Percentiles rank a stretch among this genome's conserved stretches.
These are phyloP conservation scores for Corythornis vintsioides DNA, from an alignment of 2,113 vertebrate genomes.

Conservation along the genomic window DNA sequence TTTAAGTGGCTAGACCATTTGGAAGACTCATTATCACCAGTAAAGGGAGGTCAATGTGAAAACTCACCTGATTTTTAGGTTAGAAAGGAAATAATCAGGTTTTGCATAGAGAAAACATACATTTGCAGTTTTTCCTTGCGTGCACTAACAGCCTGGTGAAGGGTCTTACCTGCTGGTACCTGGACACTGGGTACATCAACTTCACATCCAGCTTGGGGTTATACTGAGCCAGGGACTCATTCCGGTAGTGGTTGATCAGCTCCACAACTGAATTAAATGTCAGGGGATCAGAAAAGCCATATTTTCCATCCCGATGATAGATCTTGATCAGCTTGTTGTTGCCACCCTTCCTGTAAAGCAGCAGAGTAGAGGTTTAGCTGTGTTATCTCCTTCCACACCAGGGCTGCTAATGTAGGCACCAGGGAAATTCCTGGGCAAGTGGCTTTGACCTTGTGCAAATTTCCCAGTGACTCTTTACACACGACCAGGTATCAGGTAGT, in stretches of 20 bases:
- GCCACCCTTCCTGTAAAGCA: constrained; percentile 89
- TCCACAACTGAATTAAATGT: constrained; percentile 94
- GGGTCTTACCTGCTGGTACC: constrained; percentile 86
- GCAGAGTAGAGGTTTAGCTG: constrained; percentile 4
- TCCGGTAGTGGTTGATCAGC: constrained; percentile 93
- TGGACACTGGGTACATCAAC: constrained; percentile 90
- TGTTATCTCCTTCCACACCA: background rate
- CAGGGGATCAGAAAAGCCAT: constrained; percentile 94
- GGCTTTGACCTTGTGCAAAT: background rate
- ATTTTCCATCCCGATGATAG: constrained; percentile 91
- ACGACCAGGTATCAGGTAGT: background rate
- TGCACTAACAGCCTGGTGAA: background rate
- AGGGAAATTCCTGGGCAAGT: background rate
- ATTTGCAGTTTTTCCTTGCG: background rate
- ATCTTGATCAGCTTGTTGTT: constrained; percentile 98
- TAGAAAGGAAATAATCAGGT: background rate
- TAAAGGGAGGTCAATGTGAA: background rate
- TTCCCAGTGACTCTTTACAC: background rate
- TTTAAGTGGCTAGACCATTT: background rate
- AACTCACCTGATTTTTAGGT: background rate
- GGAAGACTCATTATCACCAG: background rate
- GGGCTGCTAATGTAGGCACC: background rate
- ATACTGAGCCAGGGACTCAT: constrained; percentile 93
- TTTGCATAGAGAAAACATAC: background rate
- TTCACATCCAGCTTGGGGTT: constrained; percentile 94